These are phyloP conservation scores for Mugil cephalus DNA, from an alignment of 2,113 vertebrate genomes.

Conservation along the genomic window DNA sequence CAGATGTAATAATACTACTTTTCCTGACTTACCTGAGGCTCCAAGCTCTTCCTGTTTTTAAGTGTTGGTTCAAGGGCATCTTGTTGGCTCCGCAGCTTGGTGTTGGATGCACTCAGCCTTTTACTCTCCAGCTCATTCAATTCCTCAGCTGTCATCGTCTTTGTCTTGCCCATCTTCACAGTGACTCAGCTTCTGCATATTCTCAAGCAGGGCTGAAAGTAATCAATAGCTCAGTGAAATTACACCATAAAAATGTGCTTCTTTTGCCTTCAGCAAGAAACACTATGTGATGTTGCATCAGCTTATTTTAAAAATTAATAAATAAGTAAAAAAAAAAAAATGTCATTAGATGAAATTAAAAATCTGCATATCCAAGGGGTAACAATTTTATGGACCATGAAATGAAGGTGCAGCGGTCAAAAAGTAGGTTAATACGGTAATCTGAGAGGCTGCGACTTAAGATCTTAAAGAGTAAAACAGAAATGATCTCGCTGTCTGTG, in stretches of 20 bases:
- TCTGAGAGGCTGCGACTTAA: not conserved
- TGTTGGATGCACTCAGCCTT: not conserved
- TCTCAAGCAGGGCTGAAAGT: slow-evolving; percentile 26
- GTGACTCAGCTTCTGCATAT: slow-evolving; percentile 12
- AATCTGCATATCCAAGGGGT: not conserved
- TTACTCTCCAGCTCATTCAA: slow-evolving; percentile 11
- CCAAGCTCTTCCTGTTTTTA: slow-evolving; percentile 29
- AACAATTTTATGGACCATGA: slow-evolving; percentile 32
- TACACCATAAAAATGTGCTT: slow-evolving; percentile 34
- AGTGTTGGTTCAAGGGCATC: slow-evolving; percentile 34
- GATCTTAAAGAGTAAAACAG: slow-evolving; percentile 19
- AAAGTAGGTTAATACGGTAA: slow-evolving; percentile 13
- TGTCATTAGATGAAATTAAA: slow-evolving; percentile 33
- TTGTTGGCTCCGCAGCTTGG: not conserved
- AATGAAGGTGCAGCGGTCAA: slow-evolving; percentile 36
- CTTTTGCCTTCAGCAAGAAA: slow-evolving; percentile 43
- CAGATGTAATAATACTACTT: slow-evolving; percentile 45
- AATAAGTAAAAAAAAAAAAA: not conserved
- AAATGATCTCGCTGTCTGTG: not conserved
- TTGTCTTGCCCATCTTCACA: slow-evolving; percentile 8
- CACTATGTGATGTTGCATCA: slow-evolving; percentile 17
- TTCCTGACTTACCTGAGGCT: slow-evolving; percentile 28
- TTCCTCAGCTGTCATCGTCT: slow-evolving; percentile 20
- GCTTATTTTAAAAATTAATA: slow-evolving; percentile 23
- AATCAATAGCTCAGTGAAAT: slow-evolving; percentile 57